A percentile compares a stretch with the other conserved stretches of the same genome.
phyloP scores from a whole-genome alignment of 1,140 invertebrate genomes.

The Oncopodura yosiiana region DNA sequence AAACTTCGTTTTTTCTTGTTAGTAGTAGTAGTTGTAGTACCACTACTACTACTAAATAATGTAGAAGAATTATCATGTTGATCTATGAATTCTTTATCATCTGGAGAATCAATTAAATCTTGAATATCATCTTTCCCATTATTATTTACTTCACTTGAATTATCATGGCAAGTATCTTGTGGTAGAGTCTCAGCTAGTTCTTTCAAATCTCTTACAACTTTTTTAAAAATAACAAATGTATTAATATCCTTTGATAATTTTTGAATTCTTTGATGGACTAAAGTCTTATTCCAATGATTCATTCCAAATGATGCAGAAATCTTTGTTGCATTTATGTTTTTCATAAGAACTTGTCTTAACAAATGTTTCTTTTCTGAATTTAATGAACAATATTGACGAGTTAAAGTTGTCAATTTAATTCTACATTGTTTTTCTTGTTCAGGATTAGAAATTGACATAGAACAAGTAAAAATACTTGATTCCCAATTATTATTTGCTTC shows the following conservation, averaged over 20 bases:
- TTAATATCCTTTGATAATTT: constrained; percentile 39
- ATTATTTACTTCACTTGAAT: background rate
- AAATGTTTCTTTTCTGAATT: background rate
- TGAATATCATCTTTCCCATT: background rate
- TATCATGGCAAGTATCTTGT: constrained; percentile 37
- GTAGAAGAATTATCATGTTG: background rate
- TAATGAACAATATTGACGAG: constrained; percentile 2
- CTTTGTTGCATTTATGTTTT: constrained; percentile 1
- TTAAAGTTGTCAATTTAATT: background rate
- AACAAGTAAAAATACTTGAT: too few relatives aligned
- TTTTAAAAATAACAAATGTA: constrained; percentile 42
- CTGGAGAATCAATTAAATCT: background rate
- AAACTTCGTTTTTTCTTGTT: constrained; percentile 13
- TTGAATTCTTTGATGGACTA: constrained; percentile 35
- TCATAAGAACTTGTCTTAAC: background rate
- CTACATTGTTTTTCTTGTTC: too few relatives aligned
- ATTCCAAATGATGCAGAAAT: background rate
- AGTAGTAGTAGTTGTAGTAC: background rate
- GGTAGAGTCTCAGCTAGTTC: constrained; percentile 40
- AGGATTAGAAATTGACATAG: too few relatives aligned
- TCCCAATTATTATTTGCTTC: too few relatives aligned
- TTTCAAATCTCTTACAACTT: constrained; percentile 39
- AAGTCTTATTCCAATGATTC: constrained; percentile 6
- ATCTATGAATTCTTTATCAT: constrained; percentile 5
- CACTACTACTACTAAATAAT: background rate